A percentile compares a stretch with the other conserved stretches of the same genome.
Evolutionary conservation across 2,113 vertebrate genomes (phyloP).

Genomic region (Albula goreensis): DNA sequence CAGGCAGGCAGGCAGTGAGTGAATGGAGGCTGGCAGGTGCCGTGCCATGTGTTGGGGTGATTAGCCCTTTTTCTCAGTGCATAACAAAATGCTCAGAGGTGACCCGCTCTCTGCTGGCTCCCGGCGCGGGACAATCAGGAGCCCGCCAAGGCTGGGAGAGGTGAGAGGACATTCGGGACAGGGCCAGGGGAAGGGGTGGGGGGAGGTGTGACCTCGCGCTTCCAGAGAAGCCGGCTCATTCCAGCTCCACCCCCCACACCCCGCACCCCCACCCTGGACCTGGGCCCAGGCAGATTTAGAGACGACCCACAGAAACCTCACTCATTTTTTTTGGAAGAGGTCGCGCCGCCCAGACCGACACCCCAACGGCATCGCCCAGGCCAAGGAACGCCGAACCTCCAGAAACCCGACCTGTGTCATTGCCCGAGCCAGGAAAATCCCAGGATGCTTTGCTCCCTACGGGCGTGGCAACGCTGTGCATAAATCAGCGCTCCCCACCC

Average conservation of each 20-base stretch:
- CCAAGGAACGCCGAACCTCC: background rate
- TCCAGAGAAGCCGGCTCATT: constrained; percentile 37
- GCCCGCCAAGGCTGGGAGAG: constrained; percentile 40
- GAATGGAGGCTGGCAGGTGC: constrained; percentile 11
- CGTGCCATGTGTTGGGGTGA: constrained; percentile 25
- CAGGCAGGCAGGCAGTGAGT: background rate
- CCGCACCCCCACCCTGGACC: constrained; percentile 40
- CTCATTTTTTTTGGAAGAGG: constrained; percentile 52
- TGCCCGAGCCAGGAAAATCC: background rate
- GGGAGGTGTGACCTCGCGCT: constrained; percentile 12
- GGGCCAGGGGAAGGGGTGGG: background rate
- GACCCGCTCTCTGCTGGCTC: constrained; percentile 36
- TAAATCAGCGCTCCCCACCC: background rate
- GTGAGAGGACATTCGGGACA: constrained; percentile 39
- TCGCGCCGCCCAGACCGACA: constrained; percentile 41
- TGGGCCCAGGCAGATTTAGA: constrained; percentile 62
- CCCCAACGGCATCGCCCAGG: constrained; percentile 31
- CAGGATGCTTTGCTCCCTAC: constrained; percentile 1
- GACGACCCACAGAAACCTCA: constrained; percentile 49
- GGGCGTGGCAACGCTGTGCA: background rate
- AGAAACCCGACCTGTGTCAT: background rate
- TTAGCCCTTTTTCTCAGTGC: constrained; percentile 15
- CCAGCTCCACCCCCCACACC: constrained; percentile 28
- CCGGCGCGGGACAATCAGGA: constrained; percentile 34
- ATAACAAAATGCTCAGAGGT: constrained; percentile 25